These are phyloP conservation scores for Euglossa dilemma DNA, from an alignment of 1,140 invertebrate species.

Conservation along the genomic window DNA sequence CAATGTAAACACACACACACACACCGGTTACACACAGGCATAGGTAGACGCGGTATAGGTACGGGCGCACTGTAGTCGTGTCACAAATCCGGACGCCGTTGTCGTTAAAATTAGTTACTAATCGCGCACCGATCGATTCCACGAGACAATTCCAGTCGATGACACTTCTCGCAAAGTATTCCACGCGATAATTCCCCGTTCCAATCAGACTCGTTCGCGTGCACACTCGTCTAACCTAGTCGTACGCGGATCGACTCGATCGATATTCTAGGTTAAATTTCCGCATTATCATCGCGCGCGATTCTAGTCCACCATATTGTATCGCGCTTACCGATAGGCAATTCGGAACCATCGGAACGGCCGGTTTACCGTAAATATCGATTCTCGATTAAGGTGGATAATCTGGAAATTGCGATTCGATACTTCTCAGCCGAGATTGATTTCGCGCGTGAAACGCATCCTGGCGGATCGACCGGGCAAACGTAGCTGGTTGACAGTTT, in stretches of 20 bases:
- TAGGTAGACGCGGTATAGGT: conserved; percentile 26
- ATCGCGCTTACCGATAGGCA: conserved; percentile 10
- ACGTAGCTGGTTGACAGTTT: conserved; percentile 25
- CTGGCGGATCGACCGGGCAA: neutral
- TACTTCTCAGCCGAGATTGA: conserved; percentile 1
- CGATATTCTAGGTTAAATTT: neutral
- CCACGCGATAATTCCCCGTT: neutral
- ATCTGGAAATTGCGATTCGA: neutral
- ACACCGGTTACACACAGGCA: conserved; percentile 40
- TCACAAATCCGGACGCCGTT: neutral
- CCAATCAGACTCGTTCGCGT: neutral
- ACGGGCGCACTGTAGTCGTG: conserved; percentile 8
- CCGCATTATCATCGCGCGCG: neutral
- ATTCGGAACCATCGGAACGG: neutral
- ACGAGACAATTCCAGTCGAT: neutral
- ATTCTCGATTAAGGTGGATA: conserved; percentile 4
- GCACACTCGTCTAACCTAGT: neutral
- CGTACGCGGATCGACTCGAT: conserved; percentile 3
- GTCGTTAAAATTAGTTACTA: conserved; percentile 27
- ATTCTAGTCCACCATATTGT: conserved; percentile 15
- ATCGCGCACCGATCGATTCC: conserved; percentile 21
- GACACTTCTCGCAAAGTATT: conserved; percentile 15
- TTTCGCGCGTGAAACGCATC: conserved; percentile 11
- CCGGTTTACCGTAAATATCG: neutral
- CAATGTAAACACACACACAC: conserved; percentile 64